Evolutionary conservation across 37 sponge, comb jelly and placozoan species (phyloP).

Genomic region (Mnemiopsis leidyi): DNA sequence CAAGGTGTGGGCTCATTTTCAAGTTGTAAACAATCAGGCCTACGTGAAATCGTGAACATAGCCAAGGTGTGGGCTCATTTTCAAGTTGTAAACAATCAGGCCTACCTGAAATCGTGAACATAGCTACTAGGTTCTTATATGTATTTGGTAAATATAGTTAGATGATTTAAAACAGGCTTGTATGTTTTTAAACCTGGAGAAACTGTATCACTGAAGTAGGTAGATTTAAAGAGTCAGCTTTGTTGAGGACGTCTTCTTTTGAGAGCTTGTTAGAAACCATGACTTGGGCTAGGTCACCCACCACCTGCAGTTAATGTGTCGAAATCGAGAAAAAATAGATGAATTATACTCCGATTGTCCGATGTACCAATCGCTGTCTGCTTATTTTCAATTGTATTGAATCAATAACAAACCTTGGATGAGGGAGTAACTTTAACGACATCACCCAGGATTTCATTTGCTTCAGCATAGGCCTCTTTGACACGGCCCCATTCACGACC

Average conservation of each 20-base stretch:
- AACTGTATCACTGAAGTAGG: constrained; percentile 54
- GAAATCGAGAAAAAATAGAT: background rate
- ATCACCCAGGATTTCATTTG: constrained; percentile 58
- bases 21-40: too few species aligned
- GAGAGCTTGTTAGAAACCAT: constrained; percentile 66
- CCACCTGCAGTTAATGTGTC: constrained; percentile 41
- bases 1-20: too few species aligned
- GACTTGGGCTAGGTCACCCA: constrained; percentile 68
- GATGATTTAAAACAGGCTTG: too few species aligned
- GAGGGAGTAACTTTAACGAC: constrained; percentile 62
- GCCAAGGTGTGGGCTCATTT: too few species aligned
- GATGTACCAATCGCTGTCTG: too few species aligned
- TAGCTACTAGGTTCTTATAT: too few species aligned
- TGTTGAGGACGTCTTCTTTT: constrained; percentile 48
- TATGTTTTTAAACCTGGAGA: constrained; percentile 26
- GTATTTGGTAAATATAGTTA: too few species aligned
- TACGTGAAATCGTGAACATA: too few species aligned
- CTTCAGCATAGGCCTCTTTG: constrained; percentile 40
- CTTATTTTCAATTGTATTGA: too few species aligned
- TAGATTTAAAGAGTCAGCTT: constrained; percentile 52
- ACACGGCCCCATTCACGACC: constrained; percentile 50
- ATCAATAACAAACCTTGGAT: background rate
- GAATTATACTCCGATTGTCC: too few species aligned
- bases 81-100: too few species aligned
- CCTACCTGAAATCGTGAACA: too few species aligned